Percentiles rank a stretch among this genome's conserved stretches.
Conservation (phyloP, 1,140 invertebrate genomes). For the Calliphora vicina region DNA sequence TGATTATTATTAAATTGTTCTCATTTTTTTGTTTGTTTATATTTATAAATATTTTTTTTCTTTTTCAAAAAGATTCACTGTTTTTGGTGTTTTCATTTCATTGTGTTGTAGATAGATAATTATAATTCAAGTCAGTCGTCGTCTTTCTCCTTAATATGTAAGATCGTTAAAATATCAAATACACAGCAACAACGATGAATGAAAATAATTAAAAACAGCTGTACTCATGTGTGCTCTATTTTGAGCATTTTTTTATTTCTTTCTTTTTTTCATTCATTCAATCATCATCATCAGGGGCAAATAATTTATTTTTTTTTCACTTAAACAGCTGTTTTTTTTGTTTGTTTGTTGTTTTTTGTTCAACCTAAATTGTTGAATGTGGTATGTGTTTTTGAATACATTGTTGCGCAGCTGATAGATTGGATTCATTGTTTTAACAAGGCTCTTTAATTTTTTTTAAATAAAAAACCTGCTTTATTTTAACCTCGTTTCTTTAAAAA, state of each 20-base stretch:
- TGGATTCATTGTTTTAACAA: neutral
- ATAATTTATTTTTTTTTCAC: neutral
- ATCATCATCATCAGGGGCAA: neutral
- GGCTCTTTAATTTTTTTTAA: too few species aligned
- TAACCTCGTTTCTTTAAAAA: too few species aligned
- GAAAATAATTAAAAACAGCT: constrained; percentile 1
- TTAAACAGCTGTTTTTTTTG: neutral
- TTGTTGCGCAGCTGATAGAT: neutral
- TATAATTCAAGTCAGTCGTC: too few species aligned
- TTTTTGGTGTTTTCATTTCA: too few species aligned
- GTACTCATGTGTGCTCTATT: neutral
- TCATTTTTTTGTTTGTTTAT: neutral
- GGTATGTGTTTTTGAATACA: neutral
- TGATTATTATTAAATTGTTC: neutral
- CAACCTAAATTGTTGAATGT: neutral
- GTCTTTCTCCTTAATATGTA: too few species aligned
- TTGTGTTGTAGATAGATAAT: too few species aligned
- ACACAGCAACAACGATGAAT: neutral
- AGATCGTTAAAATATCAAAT: too few species aligned
- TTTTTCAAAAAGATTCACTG: too few species aligned
- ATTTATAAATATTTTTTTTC: too few species aligned
- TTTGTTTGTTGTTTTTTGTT: neutral
- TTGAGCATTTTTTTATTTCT: neutral
- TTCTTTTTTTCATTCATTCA: neutral
- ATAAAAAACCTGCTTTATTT: too few species aligned